A percentile compares a stretch with the other conserved stretches of the same genome.
Evolutionary conservation across 2,113 vertebrate genomes (phyloP).

Genomic region (Pao palembangensis): DNA sequence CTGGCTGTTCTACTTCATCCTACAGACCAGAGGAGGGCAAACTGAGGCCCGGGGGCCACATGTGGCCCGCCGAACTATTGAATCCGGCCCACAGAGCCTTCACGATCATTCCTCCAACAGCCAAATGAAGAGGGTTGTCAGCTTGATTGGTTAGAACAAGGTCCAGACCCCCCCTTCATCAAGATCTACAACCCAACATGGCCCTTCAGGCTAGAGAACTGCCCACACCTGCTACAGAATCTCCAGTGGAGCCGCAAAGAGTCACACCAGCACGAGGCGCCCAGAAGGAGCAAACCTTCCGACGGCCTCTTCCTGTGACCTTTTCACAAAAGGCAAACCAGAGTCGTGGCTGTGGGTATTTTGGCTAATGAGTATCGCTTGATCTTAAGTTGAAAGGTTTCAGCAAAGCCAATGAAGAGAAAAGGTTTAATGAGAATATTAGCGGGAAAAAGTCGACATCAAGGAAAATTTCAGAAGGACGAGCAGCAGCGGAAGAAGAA

Average conservation of each 20-base stretch:
- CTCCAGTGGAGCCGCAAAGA: too few species aligned
- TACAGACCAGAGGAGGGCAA: neutral
- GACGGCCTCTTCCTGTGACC: neutral
- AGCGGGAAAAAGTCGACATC: too few species aligned
- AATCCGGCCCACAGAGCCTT: too few species aligned
- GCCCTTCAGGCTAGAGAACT: too few species aligned
- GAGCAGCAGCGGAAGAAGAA: neutral
- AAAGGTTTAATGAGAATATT: neutral
- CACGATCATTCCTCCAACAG: too few species aligned
- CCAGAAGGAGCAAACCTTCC: too few species aligned
- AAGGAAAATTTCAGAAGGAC: neutral
- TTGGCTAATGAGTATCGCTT: slow-evolving; percentile 27
- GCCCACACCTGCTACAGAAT: neutral
- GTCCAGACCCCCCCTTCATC: neutral
- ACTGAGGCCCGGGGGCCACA: too few species aligned
- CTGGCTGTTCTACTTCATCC: neutral
- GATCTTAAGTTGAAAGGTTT: neutral
- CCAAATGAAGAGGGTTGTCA: too few species aligned
- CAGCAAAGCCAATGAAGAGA: neutral
- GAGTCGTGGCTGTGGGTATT: neutral
- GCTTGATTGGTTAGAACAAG: too few species aligned
- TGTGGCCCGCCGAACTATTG: too few species aligned
- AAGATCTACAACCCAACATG: too few species aligned
- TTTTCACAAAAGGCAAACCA: too few species aligned
- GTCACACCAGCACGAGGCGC: neutral